These are phyloP conservation scores for Oreocharis arfaki DNA, from an alignment of 2,113 vertebrate species.

Conservation along the genomic window DNA sequence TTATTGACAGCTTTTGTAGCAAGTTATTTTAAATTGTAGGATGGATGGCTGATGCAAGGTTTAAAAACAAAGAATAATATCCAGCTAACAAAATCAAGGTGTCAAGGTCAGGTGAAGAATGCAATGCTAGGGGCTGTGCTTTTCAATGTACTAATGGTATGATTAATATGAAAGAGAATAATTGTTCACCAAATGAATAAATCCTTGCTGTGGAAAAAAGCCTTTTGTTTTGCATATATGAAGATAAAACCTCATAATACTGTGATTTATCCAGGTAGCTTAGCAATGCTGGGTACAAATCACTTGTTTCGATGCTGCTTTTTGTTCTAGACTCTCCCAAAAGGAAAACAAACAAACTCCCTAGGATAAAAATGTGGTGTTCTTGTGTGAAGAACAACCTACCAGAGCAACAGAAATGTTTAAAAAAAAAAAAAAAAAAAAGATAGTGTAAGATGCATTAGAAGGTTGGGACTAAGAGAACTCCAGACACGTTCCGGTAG, in stretches of 20 bases:
- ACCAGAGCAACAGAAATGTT: not conserved
- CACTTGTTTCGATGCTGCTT: not conserved
- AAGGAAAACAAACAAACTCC: not conserved
- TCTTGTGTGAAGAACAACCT: not conserved
- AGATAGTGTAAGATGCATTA: not conserved
- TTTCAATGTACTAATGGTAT: not conserved
- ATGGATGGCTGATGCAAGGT: not conserved
- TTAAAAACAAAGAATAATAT: not conserved
- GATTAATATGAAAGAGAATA: not conserved
- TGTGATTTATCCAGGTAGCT: not conserved
- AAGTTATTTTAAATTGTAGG: not conserved
- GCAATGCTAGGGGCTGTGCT: not conserved
- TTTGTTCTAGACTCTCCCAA: not conserved
- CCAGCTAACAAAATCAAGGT: not conserved
- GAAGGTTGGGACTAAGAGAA: not conserved
- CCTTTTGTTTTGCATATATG: fast-evolving
- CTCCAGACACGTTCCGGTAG: fast-evolving
- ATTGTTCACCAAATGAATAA: not conserved
- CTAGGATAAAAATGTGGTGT: not conserved
- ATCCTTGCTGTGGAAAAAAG: not conserved
- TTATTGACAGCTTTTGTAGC: not conserved
- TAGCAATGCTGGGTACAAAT: not conserved
- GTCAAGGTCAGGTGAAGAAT: not conserved
- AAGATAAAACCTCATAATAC: not conserved
- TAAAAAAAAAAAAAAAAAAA: not conserved